A percentile compares a stretch with the other conserved stretches of the same genome.
Evolutionary conservation across 2,888 invertebrate genomes (phyloP).

Genomic region (Aphidoletes aphidimyza): DNA sequence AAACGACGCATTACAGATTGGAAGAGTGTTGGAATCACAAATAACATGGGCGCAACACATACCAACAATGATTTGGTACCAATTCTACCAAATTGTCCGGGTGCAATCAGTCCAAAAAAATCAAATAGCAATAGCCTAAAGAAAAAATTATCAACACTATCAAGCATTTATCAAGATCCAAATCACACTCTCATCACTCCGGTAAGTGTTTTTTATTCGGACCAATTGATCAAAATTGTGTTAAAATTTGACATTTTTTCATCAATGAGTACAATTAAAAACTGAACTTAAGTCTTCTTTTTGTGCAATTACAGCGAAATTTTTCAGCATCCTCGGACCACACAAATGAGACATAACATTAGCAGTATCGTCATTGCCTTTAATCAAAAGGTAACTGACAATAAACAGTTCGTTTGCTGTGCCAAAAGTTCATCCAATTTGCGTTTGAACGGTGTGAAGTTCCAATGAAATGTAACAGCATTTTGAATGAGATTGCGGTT

Average conservation of each 20-base stretch:
- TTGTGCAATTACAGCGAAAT: slow-evolving; percentile 57
- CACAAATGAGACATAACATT: slow-evolving; percentile 57
- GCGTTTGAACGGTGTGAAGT: no score
- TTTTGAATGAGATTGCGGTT: no score
- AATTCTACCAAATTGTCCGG: slow-evolving; percentile 59
- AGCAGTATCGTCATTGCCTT: background rate
- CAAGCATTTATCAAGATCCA: slow-evolving; percentile 56
- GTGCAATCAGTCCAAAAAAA: slow-evolving; percentile 55
- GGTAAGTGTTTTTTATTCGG: slow-evolving; percentile 55
- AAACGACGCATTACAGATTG: slow-evolving; percentile 58
- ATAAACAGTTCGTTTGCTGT: background rate
- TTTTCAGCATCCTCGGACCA: slow-evolving; percentile 58
- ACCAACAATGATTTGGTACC: slow-evolving; percentile 57
- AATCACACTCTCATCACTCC: slow-evolving; percentile 56
- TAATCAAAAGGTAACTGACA: slow-evolving; percentile 2
- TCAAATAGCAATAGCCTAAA: slow-evolving; percentile 54
- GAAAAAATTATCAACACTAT: slow-evolving; percentile 58
- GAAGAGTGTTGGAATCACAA: slow-evolving; percentile 56
- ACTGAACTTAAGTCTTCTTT: slow-evolving; percentile 6
- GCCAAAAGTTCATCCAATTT: no score
- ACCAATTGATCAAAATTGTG: background rate
- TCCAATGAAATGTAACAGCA: no score
- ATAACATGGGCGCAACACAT: slow-evolving; percentile 12
- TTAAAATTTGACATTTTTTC: background rate
- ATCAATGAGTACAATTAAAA: background rate